Base-by-base conservation (phyloP, 2,113 vertebrate species). In the Alethe castanea region DNA sequence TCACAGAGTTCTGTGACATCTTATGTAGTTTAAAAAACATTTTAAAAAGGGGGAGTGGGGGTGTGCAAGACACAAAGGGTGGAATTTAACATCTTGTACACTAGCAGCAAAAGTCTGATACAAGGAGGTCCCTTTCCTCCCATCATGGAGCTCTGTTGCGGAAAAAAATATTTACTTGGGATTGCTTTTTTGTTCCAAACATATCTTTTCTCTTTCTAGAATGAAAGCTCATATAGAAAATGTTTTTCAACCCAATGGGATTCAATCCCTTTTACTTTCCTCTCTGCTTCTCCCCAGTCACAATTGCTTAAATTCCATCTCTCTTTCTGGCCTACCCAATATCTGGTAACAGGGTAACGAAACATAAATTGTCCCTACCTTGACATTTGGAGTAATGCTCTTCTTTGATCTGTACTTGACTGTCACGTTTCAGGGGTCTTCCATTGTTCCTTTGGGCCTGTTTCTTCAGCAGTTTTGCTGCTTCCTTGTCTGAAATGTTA, bases 331-430 rank as follows among this genome's bases (percentile, higher is more conserved):
- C 33, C 56, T 70, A 9, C 15, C 17, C 25, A 50, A 1, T 33
- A 42, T 45, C 45, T 88, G 29, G 14, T 66, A 26, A 18, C 8
- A 73, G n/a, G 14, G 6, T 31, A 52, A 80, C 28, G 29, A 45
- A 72, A 48, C 22, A 56, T 44, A 31, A 50, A 52, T 64, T 60
- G 2, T 29, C 29, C 96, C 95, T 94, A 99, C 99, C 98, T 98
- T 98, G 98, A 67, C 98, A 99, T 98, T 99, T 99, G 94, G 98
- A 99, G 97, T 98, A 98, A 57, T 97, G 98, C 5, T 97, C 98
- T 72, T 98, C 98, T 96, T 98, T 99, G 81, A 98, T 98, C 91
- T 97, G 97, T 13, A 92, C 88, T 90, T 96, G 96, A 56, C 94
- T 96, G 13, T 83, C 83, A 19, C 23, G 74, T 85, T 94, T 97